phyloP scores from a whole-genome alignment of 1,140 invertebrate species.

The Magallana ariakensis region DNA sequence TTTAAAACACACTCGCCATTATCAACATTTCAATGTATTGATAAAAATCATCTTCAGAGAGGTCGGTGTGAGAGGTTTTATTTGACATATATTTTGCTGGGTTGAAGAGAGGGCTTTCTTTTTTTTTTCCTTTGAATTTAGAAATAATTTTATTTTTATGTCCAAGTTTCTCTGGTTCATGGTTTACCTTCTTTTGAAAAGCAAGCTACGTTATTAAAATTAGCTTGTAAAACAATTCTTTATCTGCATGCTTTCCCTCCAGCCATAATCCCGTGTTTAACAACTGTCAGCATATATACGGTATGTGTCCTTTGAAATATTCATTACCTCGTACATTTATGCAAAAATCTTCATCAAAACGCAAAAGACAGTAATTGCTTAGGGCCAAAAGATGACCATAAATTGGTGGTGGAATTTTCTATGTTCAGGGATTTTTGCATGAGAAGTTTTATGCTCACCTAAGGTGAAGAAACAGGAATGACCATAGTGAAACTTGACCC shows the following conservation, averaged over 20 bases:
- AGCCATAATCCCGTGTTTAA: not conserved
- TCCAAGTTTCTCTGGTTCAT: not conserved
- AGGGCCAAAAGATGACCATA: conserved; percentile 4
- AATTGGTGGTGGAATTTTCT: not conserved
- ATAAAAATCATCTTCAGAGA: conserved; percentile 6
- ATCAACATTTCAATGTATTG: not conserved
- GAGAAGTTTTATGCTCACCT: not conserved
- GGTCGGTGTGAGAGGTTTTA: not conserved
- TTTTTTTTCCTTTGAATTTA: not conserved
- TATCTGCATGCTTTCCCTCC: not conserved
- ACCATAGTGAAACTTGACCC: not conserved
- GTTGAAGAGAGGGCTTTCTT: not conserved
- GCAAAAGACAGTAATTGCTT: not conserved
- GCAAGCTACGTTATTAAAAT: not conserved
- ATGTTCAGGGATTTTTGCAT: not conserved
- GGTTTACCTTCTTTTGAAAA: not conserved
- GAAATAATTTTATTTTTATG: not conserved
- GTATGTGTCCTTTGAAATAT: conserved; percentile 29
- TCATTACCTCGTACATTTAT: not conserved
- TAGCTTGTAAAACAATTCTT: not conserved
- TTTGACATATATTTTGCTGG: not conserved
- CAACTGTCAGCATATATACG: not conserved
- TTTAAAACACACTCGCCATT: not conserved
- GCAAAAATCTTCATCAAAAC: not conserved
- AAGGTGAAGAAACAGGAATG: not conserved